These are phyloP conservation scores for Notechis scutatus DNA, from an alignment of 2,113 vertebrate species.

Conservation along the genomic window DNA sequence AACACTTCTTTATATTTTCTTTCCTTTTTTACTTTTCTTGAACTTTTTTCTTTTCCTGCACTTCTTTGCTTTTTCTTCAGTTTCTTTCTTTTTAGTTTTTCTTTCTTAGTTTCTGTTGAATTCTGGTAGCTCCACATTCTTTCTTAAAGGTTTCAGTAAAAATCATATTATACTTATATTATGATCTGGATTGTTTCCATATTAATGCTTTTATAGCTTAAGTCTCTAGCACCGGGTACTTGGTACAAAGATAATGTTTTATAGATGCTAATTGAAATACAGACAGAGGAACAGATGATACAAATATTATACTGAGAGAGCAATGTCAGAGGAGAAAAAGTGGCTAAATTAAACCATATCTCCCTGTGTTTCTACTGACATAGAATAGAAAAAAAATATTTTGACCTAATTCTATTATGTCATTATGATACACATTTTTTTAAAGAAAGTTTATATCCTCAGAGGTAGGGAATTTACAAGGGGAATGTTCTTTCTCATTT, in stretches of 20 bases:
- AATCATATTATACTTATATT: not conserved
- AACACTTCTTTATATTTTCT: not conserved
- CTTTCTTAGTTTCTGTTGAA: not conserved
- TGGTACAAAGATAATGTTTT: not conserved
- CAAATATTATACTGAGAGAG: not conserved
- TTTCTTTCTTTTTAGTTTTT: not conserved
- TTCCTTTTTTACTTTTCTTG: not conserved
- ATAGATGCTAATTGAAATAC: not conserved
- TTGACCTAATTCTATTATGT: not conserved
- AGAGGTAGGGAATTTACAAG: not conserved
- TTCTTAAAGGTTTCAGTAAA: not conserved
- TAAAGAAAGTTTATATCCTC: not conserved
- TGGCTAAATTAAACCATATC: not conserved
- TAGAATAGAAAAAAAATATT: too few relatives aligned
- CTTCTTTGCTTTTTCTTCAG: not conserved
- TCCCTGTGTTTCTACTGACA: not conserved
- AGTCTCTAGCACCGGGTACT: not conserved
- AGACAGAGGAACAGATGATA: not conserved
- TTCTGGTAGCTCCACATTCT: not conserved
- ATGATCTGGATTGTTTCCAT: not conserved
- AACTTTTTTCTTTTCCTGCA: not conserved
- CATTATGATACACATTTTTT: not conserved
- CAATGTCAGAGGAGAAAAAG: not conserved
- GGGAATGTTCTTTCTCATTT: not conserved
- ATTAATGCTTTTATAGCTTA: not conserved